Evolutionary conservation across 2,797 vertebrate species (phyloP), one percentile per base, ranked within the genome.

Genomic region (Hemitrygon akajei): DNA sequence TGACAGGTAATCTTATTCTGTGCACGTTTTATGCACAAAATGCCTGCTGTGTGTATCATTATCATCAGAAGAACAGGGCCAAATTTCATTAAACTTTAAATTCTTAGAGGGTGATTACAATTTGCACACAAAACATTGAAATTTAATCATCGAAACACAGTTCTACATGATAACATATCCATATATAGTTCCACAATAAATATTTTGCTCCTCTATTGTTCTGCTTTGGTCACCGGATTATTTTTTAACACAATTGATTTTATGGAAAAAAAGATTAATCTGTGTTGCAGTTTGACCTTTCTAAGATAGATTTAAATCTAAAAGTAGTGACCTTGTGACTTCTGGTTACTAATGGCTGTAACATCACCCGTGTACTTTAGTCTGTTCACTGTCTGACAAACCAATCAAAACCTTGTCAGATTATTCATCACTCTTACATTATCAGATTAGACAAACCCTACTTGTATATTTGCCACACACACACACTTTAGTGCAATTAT

Each of bases 401-500:
- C 86, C n/a, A 89, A 89, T 89, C 86, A 89, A 37, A 89, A 37
- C 18, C n/a, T 6, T 66, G n/a, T 60, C 34, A 60, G 60, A 20
- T 37, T 60, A 22, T 89, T 69, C 60, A 69, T 69, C 63, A 89
- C 86, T 22, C 16, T 69, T 89, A 66, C 86, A 89, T 89, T 89
- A 89, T 69, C 66, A 16, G n/a, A 30, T 63, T 69, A 22, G 60
- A 66, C n/a, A 89, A 89, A 89, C 69, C 60, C n/a, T 69, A 25
- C 30, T n/a, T 66, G 5, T 89, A 63, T 66, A 66, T 89, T 69
- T 89, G 86, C n/a, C 34, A 34, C 60, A 66, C 18, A 69, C 18
- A 69, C n/a, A 89, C 86, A 66, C 66, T 63, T 87, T 87, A 63
- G 84, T 87, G 58, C 58, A 87, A 87, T 87, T 34, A 87, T 87